Base-by-base conservation (phyloP, 1,140 invertebrate genomes). In the Anoplolepis gracilipes region DNA sequence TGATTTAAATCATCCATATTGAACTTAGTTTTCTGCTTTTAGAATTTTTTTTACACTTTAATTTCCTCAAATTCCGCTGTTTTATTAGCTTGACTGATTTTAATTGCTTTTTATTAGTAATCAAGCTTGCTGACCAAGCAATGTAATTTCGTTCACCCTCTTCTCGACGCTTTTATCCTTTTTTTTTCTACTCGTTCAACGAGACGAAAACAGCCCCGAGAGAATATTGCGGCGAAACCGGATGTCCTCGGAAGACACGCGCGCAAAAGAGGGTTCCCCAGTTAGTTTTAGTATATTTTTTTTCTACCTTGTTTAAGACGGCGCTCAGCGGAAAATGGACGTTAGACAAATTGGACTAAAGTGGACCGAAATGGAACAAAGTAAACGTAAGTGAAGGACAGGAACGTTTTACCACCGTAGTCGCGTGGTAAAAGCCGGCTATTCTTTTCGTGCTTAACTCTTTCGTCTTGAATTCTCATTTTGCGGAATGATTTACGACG, bases 261-360 rank as follows among this genome's bases (percentile, higher is more conserved):
- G 46, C 65, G 49, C 65, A 22, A 57, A n/a, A 82, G 65, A 69
- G 36, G 36, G 25, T 59, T 30, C 36, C 55, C 36, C 55, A 59
- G 65, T 61, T 72, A 53, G 67, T 28, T 59, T 46, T 82, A 59
- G 36, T 46, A 46, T 46, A 30, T 77, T 78, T 77, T 64, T 77
- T 53, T 46, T 22, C 36, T 82, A 46, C 36, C 65, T 42, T 79
- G 64, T 69, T 79, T 61, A 82, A 82, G 67, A 49, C 67, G 25
- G 65, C 36, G 78, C 78, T 57, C 13, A 28, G 53, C 53, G 67
- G 53, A 82, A 72, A 82, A 72, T 73, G 67, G 53, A 82, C 78
- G 78, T 82, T 82, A 82, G 78, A 82, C 67, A 82, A 82, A 82
- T 72, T 82, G 67, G 78, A 82, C 78, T 73, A 82, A 82, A 82